These are phyloP conservation scores for Manis javanica DNA, from an alignment of 2,797 vertebrate species.

Conservation along the genomic window DNA sequence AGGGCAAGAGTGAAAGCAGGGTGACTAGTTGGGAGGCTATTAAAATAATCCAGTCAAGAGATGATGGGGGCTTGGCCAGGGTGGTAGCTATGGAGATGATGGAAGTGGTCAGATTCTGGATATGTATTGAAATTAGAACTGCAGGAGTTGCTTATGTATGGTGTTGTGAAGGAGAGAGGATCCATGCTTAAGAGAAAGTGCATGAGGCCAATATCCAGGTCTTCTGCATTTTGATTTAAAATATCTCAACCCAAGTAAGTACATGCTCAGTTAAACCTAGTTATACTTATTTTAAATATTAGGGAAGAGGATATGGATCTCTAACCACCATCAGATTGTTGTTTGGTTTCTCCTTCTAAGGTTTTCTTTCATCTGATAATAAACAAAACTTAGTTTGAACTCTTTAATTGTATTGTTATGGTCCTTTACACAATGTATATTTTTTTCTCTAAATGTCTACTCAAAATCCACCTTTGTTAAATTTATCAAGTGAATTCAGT, in stretches of 20 bases:
- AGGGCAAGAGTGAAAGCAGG: background rate
- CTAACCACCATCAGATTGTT: background rate
- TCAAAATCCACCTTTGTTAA: slow-evolving; percentile 20
- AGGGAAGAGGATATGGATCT: background rate
- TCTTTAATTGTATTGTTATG: background rate
- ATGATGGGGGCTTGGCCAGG: background rate
- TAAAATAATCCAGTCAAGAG: background rate
- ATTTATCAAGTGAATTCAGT: background rate
- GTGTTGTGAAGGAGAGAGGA: background rate
- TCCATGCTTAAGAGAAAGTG: background rate
- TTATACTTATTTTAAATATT: background rate
- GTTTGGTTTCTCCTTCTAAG: background rate
- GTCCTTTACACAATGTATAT: background rate
- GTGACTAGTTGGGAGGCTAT: background rate
- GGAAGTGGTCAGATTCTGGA: background rate
- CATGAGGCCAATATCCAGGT: background rate
- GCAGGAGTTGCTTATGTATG: background rate
- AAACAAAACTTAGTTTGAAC: slow-evolving; percentile 16
- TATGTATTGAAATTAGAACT: background rate
- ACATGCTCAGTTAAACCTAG: background rate
- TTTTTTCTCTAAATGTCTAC: slow-evolving; percentile 9
- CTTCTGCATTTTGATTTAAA: slow-evolving; percentile 10
- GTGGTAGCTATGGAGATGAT: background rate
- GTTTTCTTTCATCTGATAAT: background rate
- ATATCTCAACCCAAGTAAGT: background rate